Percentiles rank a stretch among this genome's conserved stretches.
Conservation (phyloP, 2,113 vertebrate genomes). For the Tetrao urogallus region DNA sequence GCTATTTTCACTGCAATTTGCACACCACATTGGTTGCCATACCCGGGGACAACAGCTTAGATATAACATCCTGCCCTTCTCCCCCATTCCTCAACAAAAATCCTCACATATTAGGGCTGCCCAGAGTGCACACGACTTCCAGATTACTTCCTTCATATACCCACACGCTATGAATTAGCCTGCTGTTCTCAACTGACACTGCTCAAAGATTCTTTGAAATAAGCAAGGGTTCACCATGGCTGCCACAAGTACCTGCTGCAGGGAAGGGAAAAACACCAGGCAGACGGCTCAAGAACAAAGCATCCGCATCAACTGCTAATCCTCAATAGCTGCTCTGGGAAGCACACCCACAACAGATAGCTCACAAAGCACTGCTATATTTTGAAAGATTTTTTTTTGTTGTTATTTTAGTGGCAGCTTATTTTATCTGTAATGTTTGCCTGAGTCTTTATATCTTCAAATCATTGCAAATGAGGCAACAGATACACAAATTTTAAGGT, state of each 20-base stretch:
- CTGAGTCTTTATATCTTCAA: neutral
- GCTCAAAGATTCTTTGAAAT: neutral
- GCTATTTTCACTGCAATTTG: neutral
- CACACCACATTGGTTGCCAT: neutral
- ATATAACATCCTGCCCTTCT: too few relatives aligned
- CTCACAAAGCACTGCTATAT: neutral
- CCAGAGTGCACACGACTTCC: neutral
- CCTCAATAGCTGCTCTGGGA: neutral
- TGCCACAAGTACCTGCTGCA: neutral
- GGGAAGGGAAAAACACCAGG: neutral
- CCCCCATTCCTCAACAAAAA: neutral
- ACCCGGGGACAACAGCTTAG: neutral
- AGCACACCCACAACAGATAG: neutral
- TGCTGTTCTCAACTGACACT: neutral
- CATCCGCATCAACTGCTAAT: constrained; percentile 3
- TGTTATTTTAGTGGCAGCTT: neutral
- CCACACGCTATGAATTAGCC: neutral
- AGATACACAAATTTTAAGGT: neutral
- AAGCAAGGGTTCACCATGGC: neutral
- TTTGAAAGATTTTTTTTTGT: neutral
- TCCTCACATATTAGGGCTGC: too few relatives aligned
- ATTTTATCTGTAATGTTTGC: neutral
- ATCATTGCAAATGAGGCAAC: neutral
- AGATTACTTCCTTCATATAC: neutral
- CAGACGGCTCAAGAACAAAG: neutral